Percentiles rank a stretch among this genome's conserved stretches.
Conservation (phyloP, 2,888 invertebrate species). For the Seira sanloemensis region DNA sequence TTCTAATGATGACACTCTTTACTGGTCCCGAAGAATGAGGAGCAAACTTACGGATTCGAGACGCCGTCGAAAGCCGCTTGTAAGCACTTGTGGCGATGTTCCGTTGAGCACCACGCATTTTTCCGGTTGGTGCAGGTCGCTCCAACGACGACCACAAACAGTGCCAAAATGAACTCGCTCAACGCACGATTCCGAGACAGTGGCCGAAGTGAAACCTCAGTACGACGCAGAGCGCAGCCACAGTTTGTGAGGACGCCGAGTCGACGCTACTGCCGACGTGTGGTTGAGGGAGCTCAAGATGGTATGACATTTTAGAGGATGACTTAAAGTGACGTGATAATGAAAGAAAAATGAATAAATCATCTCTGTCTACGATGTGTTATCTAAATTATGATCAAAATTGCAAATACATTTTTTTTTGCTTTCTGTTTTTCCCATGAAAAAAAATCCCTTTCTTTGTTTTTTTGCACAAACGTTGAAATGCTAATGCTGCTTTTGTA, state of each 20-base stretch:
- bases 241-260: constrained; percentile 87
- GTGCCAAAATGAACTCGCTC: constrained; percentile 77
- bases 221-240: constrained; percentile 81
- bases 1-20: too few relatives aligned
- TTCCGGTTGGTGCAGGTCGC: constrained; percentile 90
- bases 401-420: constrained; percentile 12
- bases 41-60: constrained; percentile 81
- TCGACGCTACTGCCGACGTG: constrained; percentile 83
- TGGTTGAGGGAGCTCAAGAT: constrained; percentile 80
- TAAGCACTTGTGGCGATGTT: constrained; percentile 97
- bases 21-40: constrained; percentile 94
- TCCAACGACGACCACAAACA: constrained; percentile 79
- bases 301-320: constrained; percentile 75
- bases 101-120: constrained; percentile 96
- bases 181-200: constrained; percentile 88
- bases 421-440: constrained; percentile 29
- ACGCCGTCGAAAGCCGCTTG: constrained; percentile 82
- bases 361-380: too few relatives aligned
- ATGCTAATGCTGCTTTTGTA: too few relatives aligned
- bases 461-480: too few relatives aligned
- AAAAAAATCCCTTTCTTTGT: too few relatives aligned
- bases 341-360: constrained; percentile 17
- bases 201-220: constrained; percentile 79
- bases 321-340: too few relatives aligned
- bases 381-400: constrained; percentile 53